Evolutionary conservation across 2,888 invertebrate species (phyloP).

Genomic region (Melitaea athalia): DNA sequence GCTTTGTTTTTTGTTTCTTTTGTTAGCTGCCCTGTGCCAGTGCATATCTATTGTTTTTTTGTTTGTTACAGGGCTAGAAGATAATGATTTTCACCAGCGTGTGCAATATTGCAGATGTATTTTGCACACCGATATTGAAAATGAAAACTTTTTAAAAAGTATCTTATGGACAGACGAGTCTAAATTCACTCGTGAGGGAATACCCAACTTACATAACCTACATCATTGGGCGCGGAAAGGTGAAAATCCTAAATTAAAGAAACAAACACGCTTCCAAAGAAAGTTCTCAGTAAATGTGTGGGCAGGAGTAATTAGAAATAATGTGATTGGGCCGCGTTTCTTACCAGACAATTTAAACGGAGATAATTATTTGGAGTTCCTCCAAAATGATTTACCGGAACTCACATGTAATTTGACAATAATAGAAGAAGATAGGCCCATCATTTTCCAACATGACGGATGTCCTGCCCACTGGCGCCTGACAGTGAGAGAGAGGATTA

Average conservation of each 20-base stretch:
- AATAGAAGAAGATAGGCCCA: neutral
- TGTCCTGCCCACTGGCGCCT: neutral
- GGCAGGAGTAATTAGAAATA: neutral
- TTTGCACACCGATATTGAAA: too few species aligned
- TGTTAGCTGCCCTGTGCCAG: too few species aligned
- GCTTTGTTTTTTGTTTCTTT: too few species aligned
- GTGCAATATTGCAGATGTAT: too few species aligned
- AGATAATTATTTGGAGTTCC: conserved; percentile 6
- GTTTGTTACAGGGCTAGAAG: too few species aligned
- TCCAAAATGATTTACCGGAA: neutral
- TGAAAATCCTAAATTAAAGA: neutral
- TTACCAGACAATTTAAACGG: neutral
- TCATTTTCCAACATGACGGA: neutral
- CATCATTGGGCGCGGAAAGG: neutral
- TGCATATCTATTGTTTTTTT: too few species aligned
- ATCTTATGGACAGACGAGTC: too few species aligned
- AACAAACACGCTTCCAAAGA: neutral
- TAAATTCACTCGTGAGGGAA: too few species aligned
- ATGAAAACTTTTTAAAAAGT: too few species aligned
- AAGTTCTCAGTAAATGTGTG: conserved; percentile 2
- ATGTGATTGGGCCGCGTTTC: too few species aligned
- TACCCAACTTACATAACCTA: neutral
- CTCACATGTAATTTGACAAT: neutral
- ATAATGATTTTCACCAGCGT: too few species aligned
- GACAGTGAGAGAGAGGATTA: neutral